phyloP scores from a whole-genome alignment of 1,140 invertebrate genomes.

The Melipona quadrifasciata region DNA sequence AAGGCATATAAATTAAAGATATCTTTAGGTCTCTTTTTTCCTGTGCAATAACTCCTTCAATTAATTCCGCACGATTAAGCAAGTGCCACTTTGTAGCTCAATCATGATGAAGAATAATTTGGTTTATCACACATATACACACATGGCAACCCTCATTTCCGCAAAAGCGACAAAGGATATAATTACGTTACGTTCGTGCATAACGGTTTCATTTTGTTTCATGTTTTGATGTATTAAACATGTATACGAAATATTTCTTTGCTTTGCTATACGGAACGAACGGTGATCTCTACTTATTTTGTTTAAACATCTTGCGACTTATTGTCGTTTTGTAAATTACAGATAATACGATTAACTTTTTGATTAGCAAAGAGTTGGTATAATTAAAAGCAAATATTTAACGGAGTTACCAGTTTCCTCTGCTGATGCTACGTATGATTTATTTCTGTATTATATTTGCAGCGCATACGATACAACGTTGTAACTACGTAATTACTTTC shows the following conservation, averaged over 20 bases:
- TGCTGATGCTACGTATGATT: background rate
- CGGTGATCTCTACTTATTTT: background rate
- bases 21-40: background rate
- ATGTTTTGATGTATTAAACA: background rate
- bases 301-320: background rate
- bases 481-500: no score
- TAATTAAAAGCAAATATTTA: background rate
- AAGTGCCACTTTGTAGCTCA: background rate
- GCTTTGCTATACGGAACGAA: no score
- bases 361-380: background rate
- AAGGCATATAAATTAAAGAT: background rate
- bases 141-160: slow-evolving; percentile 19
- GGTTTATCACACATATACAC: background rate
- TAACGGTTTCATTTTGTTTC: background rate
- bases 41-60: background rate
- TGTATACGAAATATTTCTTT: no score
- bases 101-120: slow-evolving; percentile 4
- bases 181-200: slow-evolving; percentile 11
- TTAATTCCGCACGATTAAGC: background rate
- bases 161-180: background rate
- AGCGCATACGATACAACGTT: no score
- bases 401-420: no score
- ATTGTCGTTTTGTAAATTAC: background rate
- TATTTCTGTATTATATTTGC: background rate
- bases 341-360: background rate